Evolutionary conservation across 1,140 invertebrate genomes (phyloP).

Genomic region (Drosophila ohnishii): DNA sequence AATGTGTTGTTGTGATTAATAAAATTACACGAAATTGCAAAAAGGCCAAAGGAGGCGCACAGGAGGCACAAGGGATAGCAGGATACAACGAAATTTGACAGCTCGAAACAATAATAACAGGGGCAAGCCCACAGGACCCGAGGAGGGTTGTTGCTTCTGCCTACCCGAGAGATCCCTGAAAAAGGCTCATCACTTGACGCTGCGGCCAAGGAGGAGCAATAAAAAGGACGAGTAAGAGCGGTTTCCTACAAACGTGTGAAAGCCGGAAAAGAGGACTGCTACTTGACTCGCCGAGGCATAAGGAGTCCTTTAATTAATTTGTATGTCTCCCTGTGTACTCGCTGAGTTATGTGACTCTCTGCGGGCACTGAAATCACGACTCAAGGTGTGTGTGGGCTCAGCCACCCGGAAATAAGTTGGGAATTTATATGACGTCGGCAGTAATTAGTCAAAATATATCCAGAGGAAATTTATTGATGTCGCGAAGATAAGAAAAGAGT

Average conservation of each 20-base stretch:
- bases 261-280: conserved; percentile 59
- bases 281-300: conserved; percentile 47
- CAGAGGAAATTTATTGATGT: conserved; percentile 46
- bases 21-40: conserved; percentile 73
- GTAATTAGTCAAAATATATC: conserved; percentile 70
- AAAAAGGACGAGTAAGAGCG: conserved; percentile 15
- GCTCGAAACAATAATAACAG: conserved; percentile 71
- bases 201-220: conserved; percentile 39
- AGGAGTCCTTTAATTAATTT: conserved; percentile 73
- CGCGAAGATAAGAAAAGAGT: background rate
- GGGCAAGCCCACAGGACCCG: conserved; percentile 34
- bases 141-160: conserved; percentile 46
- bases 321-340: conserved; percentile 52
- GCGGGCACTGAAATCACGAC: conserved; percentile 43
- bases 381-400: conserved; percentile 45
- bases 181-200: conserved; percentile 75
- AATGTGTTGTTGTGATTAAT: conserved; percentile 81
- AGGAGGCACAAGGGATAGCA: conserved; percentile 14
- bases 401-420: conserved; percentile 65
- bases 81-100: conserved; percentile 70
- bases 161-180: conserved; percentile 3
- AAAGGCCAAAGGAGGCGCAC: conserved; percentile 25
- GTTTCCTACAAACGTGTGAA: conserved; percentile 68
- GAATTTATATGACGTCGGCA: conserved; percentile 58
- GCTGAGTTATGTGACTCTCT: conserved; percentile 73